Percentiles rank a stretch among this genome's conserved stretches.
Evolutionary conservation across 2,797 vertebrate species (phyloP).

Genomic region (Eutrigla gurnardus): DNA sequence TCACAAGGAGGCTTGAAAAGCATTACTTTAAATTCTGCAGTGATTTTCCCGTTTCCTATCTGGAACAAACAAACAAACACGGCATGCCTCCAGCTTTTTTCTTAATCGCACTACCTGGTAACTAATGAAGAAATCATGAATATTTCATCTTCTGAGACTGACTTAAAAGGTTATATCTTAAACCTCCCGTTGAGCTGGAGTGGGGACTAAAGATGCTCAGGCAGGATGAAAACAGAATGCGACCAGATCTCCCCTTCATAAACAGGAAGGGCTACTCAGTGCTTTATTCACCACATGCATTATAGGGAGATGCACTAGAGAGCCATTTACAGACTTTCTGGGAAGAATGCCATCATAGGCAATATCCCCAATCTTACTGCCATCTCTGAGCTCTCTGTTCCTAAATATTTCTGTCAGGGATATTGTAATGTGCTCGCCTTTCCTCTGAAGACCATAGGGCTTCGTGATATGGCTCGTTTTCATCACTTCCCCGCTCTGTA

Average conservation of each 20-base stretch:
- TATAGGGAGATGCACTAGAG: not conserved
- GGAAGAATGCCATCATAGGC: not conserved
- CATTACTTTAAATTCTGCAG: not conserved
- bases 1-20: slow-evolving; percentile 12
- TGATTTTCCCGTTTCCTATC: not conserved
- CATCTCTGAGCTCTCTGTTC: not conserved
- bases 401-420: not conserved
- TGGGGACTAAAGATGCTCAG: not conserved
- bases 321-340: not conserved
- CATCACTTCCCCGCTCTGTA: slow-evolving; percentile 8
- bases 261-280: not conserved
- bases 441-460: not conserved
- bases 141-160: not conserved
- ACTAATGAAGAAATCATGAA: slow-evolving; percentile 6
- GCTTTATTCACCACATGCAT: not conserved
- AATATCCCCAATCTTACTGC: not conserved
- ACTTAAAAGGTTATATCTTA: no score
- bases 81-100: not conserved
- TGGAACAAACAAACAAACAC: not conserved
- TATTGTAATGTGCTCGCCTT: not conserved
- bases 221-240: not conserved
- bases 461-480: not conserved
- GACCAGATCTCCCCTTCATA: not conserved
- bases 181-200: not conserved
- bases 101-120: not conserved